These are phyloP conservation scores for Orcinus orca DNA, from an alignment of 2,113 vertebrate species.

Conservation along the genomic window DNA sequence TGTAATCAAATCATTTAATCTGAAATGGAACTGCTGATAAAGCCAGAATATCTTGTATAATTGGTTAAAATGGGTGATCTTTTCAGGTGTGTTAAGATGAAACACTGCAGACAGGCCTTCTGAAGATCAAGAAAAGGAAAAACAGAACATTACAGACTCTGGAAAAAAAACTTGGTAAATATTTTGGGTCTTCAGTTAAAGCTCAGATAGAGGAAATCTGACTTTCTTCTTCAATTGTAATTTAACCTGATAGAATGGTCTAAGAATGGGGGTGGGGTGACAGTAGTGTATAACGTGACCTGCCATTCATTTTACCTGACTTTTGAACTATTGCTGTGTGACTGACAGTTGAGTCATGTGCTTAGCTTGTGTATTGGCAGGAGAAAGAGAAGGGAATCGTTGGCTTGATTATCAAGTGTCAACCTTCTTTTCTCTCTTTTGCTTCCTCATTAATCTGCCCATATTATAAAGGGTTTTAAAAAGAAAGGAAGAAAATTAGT, in stretches of 20 bases:
- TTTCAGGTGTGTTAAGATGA: constrained; percentile 67
- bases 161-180: constrained; percentile 44
- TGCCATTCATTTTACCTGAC: not conserved
- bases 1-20: constrained; percentile 11
- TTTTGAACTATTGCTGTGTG: not conserved
- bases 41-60: not conserved
- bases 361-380: not conserved
- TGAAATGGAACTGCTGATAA: not conserved
- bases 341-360: not conserved
- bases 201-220: not conserved
- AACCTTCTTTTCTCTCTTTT: not conserved
- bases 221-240: not conserved
- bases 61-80: constrained; percentile 40
- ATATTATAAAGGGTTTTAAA: not conserved
- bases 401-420: not conserved
- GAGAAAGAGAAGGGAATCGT: not conserved
- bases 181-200: constrained; percentile 40
- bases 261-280: not conserved
- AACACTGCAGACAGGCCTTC: constrained; percentile 5
- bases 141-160: constrained; percentile 7
- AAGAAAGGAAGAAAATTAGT: constrained; percentile 9
- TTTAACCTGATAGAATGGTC: not conserved
- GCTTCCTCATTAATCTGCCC: not conserved
- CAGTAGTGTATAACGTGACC: not conserved
- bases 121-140: constrained; percentile 53